phyloP scores from a whole-genome alignment of 2,888 invertebrate genomes.

The Heliconius sara region DNA sequence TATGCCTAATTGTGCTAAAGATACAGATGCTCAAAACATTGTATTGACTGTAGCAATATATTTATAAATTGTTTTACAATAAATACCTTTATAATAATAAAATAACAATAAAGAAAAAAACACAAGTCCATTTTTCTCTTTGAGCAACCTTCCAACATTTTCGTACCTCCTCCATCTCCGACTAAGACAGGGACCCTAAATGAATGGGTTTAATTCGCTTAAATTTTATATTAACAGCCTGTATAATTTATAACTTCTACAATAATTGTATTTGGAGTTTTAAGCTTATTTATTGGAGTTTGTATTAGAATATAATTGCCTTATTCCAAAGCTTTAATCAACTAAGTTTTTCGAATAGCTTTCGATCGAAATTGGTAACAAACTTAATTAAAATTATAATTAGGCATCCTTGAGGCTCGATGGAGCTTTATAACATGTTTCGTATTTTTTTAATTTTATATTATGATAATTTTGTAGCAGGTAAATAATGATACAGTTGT shows the following conservation, averaged over 20 bases:
- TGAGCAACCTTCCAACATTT: constrained; percentile 30
- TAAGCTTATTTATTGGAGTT: constrained; percentile 47
- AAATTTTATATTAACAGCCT: constrained; percentile 53
- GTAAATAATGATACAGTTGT: neutral
- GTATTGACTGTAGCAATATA: too few relatives aligned
- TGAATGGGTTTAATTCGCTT: constrained; percentile 76
- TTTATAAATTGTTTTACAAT: too few relatives aligned
- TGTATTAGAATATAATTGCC: constrained; percentile 44
- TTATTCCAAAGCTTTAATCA: constrained; percentile 44
- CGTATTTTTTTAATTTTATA: neutral
- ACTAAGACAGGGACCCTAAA: constrained; percentile 72
- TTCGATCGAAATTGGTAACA: constrained; percentile 29
- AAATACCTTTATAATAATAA: too few relatives aligned
- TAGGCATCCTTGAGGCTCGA: constrained; percentile 21
- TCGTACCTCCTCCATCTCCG: constrained; percentile 61
- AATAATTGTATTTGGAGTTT: constrained; percentile 48
- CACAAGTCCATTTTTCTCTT: neutral
- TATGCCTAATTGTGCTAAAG: too few relatives aligned
- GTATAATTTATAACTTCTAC: constrained; percentile 50
- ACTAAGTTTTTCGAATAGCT: constrained; percentile 36
- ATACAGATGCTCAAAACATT: too few relatives aligned
- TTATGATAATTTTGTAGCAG: neutral
- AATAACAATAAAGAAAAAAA: neutral
- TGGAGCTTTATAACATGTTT: constrained; percentile 5
- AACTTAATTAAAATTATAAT: constrained; percentile 30